Evolutionary conservation across 2,797 vertebrate genomes (phyloP).

Genomic region (Hyperoplus immaculatus): DNA sequence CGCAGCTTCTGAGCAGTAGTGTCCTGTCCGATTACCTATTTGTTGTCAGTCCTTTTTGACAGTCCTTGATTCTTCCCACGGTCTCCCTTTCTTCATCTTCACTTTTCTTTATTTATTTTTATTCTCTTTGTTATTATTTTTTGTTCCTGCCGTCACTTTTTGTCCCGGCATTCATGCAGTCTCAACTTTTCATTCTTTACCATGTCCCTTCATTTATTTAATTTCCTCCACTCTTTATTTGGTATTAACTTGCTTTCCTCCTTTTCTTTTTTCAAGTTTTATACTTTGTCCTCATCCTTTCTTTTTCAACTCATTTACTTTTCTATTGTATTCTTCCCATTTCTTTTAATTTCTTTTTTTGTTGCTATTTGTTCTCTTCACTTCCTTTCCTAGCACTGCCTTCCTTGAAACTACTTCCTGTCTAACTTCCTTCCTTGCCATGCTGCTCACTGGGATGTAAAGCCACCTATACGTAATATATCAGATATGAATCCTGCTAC

Average conservation of each 20-base stretch:
- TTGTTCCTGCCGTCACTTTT: not conserved
- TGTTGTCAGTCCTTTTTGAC: not conserved
- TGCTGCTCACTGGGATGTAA: slow-evolving; percentile 40
- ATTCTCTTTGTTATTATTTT: not conserved
- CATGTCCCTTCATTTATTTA: not conserved
- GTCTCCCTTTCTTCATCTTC: not conserved
- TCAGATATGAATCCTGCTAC: slow-evolving; percentile 64
- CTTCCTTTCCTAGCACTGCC: not conserved
- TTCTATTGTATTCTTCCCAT: not conserved
- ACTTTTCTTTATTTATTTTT: not conserved
- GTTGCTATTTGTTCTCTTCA: not conserved
- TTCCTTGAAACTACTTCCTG: not conserved
- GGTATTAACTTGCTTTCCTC: not conserved
- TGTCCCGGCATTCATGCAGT: not conserved
- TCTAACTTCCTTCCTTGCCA: not conserved
- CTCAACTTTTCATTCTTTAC: not conserved
- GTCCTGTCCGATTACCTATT: slow-evolving; percentile 6
- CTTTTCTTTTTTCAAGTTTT: not conserved
- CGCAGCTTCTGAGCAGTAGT: not conserved
- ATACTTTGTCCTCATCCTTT: not conserved
- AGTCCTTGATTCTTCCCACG: not conserved
- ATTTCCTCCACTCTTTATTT: not conserved
- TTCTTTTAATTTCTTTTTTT: not conserved
- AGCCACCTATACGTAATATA: slow-evolving; percentile 54
- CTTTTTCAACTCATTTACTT: not conserved